A percentile compares a stretch with the other conserved stretches of the same genome.
phyloP scores from a whole-genome alignment of 1,140 invertebrate genomes.

The Doryteuthis pealeii region DNA sequence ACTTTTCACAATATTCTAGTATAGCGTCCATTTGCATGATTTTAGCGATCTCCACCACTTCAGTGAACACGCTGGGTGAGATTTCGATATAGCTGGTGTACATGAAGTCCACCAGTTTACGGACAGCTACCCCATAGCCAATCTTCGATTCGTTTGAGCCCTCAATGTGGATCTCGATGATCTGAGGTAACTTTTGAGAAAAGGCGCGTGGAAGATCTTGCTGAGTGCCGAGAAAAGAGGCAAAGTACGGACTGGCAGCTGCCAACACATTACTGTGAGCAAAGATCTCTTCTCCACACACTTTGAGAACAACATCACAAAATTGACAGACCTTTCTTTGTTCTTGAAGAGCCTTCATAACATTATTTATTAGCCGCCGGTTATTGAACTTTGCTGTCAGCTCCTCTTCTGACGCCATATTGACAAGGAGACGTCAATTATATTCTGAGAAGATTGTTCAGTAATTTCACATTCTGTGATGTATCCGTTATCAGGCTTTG shows the following conservation, averaged over 20 bases:
- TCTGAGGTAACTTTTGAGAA: conserved; percentile 53
- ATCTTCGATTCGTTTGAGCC: conserved; percentile 30
- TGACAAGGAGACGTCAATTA: conserved; percentile 5
- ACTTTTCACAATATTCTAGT: conserved; percentile 38
- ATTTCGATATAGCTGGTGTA: conserved; percentile 53
- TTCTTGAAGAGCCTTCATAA: conserved; percentile 42
- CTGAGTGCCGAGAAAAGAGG: conserved; percentile 45
- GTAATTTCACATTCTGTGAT: too few relatives aligned
- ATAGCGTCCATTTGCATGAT: conserved; percentile 49
- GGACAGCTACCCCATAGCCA: conserved; percentile 45
- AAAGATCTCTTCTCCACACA: conserved; percentile 49
- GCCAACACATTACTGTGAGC: conserved; percentile 60
- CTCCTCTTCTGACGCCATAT: conserved; percentile 33
- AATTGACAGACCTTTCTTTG: conserved; percentile 50
- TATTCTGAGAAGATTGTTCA: neutral
- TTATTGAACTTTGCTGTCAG: conserved; percentile 26
- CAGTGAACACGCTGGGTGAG: conserved; percentile 32
- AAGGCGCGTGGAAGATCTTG: conserved; percentile 47
- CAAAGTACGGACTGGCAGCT: conserved; percentile 57
- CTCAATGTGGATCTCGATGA: conserved; percentile 58
- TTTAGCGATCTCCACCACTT: conserved; percentile 53
- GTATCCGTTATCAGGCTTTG: too few relatives aligned
- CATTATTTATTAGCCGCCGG: conserved; percentile 11
- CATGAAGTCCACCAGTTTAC: conserved; percentile 56
- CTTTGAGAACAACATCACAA: conserved; percentile 58